Percentiles rank a stretch among this genome's conserved stretches.
Evolutionary conservation across 2,113 vertebrate genomes (phyloP).

Genomic region (Ciconia stormi): DNA sequence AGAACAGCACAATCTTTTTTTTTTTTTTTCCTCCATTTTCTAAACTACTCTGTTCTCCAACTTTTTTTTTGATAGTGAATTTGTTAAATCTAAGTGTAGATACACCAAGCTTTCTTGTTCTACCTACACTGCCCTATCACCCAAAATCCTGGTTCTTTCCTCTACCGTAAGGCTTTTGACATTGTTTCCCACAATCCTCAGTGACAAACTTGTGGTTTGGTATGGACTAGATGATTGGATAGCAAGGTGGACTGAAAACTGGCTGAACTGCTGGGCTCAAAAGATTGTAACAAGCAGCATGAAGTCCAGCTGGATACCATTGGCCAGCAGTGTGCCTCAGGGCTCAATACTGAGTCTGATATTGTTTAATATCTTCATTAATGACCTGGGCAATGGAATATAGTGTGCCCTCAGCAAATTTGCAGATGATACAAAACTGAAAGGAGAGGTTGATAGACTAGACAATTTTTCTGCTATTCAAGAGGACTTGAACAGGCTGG

Average conservation of each 20-base stretch:
- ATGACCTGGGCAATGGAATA: background rate
- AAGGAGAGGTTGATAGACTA: background rate
- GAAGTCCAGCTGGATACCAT: background rate
- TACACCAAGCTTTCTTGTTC: background rate
- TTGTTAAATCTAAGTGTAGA: background rate
- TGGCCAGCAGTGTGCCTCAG: background rate
- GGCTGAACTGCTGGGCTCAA: background rate
- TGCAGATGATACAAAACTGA: background rate
- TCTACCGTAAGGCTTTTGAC: background rate
- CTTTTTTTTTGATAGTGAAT: background rate
- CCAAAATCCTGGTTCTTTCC: background rate
- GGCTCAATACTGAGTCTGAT: background rate
- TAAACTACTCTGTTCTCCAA: background rate
- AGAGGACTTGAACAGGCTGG: background rate
- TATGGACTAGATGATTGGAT: background rate
- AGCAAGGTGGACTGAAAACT: background rate
- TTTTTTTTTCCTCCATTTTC: background rate
- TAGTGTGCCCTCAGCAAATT: background rate
- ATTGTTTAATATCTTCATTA: background rate
- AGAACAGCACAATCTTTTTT: background rate
- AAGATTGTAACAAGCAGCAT: background rate
- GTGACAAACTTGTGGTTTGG: background rate
- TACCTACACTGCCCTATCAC: background rate
- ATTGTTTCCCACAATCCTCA: background rate
- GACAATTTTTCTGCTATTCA: background rate